Conservation (phyloP, 2,797 vertebrate species). For the Centroberyx gerrardi region DNA sequence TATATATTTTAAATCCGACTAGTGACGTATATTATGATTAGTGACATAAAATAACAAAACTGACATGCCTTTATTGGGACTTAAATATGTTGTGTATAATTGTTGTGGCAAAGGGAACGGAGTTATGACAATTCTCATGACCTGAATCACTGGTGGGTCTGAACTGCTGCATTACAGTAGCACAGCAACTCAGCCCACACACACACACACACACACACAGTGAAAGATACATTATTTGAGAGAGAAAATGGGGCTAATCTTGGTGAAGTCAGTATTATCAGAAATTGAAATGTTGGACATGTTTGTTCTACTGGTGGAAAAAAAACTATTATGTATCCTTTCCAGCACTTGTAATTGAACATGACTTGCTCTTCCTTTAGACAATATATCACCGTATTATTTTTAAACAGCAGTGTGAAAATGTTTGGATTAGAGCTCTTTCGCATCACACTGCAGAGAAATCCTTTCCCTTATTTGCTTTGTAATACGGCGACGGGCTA, state of each 20-base stretch:
- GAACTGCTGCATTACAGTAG: constrained; percentile 75
- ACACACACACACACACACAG: not conserved
- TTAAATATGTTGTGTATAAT: constrained; percentile 53
- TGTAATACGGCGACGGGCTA: not conserved
- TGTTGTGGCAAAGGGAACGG: constrained; percentile 88
- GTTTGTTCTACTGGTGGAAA: no score
- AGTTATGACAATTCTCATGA: constrained; percentile 94
- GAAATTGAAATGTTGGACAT: no score
- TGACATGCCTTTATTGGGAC: constrained; percentile 67
- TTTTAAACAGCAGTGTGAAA: no score
- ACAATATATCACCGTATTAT: not conserved
- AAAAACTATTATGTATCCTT: no score
- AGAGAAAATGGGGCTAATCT: no score
- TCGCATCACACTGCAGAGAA: no score
- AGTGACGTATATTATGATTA: not conserved
- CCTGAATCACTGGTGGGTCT: constrained; percentile 86
- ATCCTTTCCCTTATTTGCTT: not conserved
- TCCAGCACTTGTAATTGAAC: no score
- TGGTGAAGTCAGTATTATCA: no score
- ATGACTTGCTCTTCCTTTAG: no score
- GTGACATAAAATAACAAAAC: constrained; percentile 34
- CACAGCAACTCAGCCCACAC: constrained; percentile 45
- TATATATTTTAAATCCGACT: no score
- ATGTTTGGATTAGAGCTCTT: no score
- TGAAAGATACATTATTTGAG: no score